Evolutionary conservation across 2,797 vertebrate species (phyloP).

Genomic region (Podarcis siculus): DNA sequence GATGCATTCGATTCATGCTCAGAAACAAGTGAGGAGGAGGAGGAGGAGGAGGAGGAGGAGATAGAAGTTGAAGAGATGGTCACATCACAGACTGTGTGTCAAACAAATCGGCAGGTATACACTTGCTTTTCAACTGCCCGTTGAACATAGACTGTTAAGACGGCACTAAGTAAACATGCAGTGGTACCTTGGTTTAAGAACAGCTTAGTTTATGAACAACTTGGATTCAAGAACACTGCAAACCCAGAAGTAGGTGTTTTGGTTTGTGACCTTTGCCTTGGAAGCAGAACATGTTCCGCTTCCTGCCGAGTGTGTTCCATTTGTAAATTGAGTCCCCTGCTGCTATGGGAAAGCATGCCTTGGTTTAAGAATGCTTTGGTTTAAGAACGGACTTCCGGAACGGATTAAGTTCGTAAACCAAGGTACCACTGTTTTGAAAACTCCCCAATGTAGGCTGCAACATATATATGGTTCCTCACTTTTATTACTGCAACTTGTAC

Average conservation of each 20-base stretch:
- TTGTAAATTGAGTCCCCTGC: no score
- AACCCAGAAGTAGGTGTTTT: no score
- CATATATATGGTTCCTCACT: background rate
- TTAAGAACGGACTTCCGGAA: no score
- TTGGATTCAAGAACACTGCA: no score
- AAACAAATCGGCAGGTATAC: conserved; percentile 79
- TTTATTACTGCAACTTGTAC: background rate
- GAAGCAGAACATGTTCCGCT: no score
- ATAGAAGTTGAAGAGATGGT: conserved; percentile 8
- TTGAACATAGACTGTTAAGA: background rate
- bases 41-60: conserved; percentile 56
- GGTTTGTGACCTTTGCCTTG: no score
- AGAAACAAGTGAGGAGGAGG: conserved; percentile 74
- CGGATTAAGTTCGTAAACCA: no score
- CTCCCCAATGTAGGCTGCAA: background rate
- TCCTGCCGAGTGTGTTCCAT: no score
- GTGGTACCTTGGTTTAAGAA: no score
- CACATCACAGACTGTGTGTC: conserved; percentile 47
- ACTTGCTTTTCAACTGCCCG: background rate
- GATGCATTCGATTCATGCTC: conserved; percentile 88
- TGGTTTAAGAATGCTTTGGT: no score
- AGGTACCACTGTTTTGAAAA: background rate
- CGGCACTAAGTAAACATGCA: background rate
- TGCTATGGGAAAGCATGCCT: no score
- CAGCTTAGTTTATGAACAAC: no score